phyloP scores from a whole-genome alignment of 2,113 vertebrate genomes.

The Thamnophis sirtalis region DNA sequence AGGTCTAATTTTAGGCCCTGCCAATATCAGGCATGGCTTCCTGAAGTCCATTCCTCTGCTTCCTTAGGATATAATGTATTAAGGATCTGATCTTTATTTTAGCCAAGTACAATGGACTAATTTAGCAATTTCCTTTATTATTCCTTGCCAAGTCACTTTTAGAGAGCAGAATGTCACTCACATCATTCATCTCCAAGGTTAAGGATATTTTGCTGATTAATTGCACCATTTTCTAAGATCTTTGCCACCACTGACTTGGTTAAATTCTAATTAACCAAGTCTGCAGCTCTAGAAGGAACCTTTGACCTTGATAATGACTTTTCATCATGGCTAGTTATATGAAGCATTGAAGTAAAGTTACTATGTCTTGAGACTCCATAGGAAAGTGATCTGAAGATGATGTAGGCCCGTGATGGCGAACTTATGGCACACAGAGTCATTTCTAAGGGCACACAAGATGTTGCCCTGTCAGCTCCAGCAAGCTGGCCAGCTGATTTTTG shows the following conservation, averaged over 20 bases:
- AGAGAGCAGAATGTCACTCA: background rate
- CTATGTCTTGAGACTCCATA: background rate
- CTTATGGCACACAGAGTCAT: too few relatives aligned
- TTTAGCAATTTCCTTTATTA: background rate
- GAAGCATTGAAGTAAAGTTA: rapidly evolving
- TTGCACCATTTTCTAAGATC: background rate
- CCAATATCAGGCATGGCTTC: background rate
- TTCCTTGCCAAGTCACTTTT: background rate
- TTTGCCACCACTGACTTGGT: background rate
- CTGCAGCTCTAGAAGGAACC: background rate
- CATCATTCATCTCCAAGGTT: slow-evolving; percentile 2
- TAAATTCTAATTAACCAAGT: slow-evolving; percentile 18
- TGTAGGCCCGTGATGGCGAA: too few relatives aligned
- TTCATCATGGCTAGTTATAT: background rate
- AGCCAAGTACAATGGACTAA: background rate
- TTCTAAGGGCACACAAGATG: too few relatives aligned
- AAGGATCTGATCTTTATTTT: background rate
- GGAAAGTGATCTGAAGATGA: background rate
- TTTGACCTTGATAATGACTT: background rate
- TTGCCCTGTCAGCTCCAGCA: too few relatives aligned
- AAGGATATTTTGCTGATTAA: background rate
- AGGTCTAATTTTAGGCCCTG: background rate
- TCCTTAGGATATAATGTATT: background rate
- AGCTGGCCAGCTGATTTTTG: too few relatives aligned
- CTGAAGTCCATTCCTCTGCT: background rate